phyloP scores from a whole-genome alignment of 2,888 invertebrate genomes.

The Scaptomyza flava region DNA sequence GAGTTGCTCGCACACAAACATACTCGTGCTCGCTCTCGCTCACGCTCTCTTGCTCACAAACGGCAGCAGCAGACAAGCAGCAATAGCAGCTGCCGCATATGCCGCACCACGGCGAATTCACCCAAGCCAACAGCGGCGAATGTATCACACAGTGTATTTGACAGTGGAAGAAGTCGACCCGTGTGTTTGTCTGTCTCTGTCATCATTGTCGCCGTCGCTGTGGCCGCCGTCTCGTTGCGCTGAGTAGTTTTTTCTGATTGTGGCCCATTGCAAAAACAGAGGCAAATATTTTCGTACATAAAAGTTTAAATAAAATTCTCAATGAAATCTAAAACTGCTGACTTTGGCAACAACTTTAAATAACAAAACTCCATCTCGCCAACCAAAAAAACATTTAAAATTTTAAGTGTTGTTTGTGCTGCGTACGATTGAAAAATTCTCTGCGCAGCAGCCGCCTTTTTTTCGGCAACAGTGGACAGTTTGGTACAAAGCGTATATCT shows the following conservation, averaged over 20 bases:
- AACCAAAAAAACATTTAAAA: constrained; percentile 35
- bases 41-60: constrained; percentile 30
- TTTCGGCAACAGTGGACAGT: constrained; percentile 42
- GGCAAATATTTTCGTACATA: constrained; percentile 52
- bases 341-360: constrained; percentile 9
- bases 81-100: constrained; percentile 69
- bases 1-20: constrained; percentile 45
- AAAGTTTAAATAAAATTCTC: constrained; percentile 43
- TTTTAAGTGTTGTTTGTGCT: constrained; percentile 31
- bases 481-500: constrained; percentile 38
- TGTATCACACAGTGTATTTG: constrained; percentile 50
- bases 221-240: constrained; percentile 69
- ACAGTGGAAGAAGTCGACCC: constrained; percentile 53
- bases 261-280: constrained; percentile 66
- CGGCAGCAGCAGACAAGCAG: constrained; percentile 51
- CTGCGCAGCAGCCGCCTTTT: constrained; percentile 77
- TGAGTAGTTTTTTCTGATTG: constrained; percentile 77
- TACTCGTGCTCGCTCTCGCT: constrained; percentile 25
- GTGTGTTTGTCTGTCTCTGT: constrained; percentile 65
- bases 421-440: constrained; percentile 61
- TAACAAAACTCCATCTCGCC: constrained; percentile 1
- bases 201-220: constrained; percentile 67
- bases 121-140: constrained; percentile 58
- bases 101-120: constrained; percentile 63
- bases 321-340: constrained; percentile 39